Conservation (phyloP, 2,113 vertebrate species). For the Saccopteryx bilineata region DNA sequence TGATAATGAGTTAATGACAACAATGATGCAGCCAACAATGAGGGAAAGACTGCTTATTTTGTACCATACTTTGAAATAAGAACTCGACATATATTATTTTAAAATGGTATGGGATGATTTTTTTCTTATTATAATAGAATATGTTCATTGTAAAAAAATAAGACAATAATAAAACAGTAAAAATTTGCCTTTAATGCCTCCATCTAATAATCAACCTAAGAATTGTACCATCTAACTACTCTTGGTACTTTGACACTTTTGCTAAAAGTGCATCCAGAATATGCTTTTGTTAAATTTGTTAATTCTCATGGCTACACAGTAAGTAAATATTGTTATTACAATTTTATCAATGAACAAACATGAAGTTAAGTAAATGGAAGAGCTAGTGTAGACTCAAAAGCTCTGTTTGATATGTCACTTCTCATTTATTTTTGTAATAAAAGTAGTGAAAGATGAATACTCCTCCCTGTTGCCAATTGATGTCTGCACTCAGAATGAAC, state of each 20-base stretch:
- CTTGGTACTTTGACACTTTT: slow-evolving; percentile 2
- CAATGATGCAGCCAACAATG: neutral
- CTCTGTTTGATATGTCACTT: neutral
- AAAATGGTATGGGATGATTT: neutral
- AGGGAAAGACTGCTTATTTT: neutral
- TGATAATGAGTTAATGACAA: neutral
- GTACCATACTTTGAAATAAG: neutral
- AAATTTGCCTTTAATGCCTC: neutral
- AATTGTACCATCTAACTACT: neutral
- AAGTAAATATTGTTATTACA: neutral
- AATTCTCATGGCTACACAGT: neutral
- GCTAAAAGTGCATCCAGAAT: neutral
- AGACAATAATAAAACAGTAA: neutral
- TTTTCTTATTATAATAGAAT: slow-evolving; percentile 38
- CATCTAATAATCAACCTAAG: slow-evolving; percentile 12
- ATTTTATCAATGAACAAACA: slow-evolving; percentile 32
- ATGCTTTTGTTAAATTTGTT: slow-evolving; percentile 3
- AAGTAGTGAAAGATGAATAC: neutral
- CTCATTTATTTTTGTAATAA: slow-evolving; percentile 10
- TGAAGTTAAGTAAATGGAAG: slow-evolving; percentile 12
- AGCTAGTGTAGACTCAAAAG: neutral
- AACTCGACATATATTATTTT: slow-evolving; percentile 47
- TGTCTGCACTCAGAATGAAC: neutral
- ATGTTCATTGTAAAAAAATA: slow-evolving; percentile 10
- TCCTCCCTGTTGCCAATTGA: neutral